These are phyloP conservation scores for Melanocharis versteri DNA, from an alignment of 2,113 vertebrate species.

Conservation along the genomic window DNA sequence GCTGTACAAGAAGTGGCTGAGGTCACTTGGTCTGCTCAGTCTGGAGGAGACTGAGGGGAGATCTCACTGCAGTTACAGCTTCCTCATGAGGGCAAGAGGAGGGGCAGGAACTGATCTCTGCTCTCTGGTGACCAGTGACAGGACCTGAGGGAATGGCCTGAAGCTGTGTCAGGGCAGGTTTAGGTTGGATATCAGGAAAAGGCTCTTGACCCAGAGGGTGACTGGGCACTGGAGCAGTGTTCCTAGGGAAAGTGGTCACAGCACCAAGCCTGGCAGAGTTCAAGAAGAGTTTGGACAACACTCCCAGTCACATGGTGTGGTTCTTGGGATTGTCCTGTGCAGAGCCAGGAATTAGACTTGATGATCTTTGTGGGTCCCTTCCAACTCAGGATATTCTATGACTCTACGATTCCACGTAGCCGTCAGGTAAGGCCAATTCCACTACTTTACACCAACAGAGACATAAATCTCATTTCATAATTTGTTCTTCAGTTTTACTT, in stretches of 20 bases:
- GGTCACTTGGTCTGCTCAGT: background rate
- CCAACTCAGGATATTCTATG: background rate
- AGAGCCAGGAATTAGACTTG: background rate
- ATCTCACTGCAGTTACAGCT: fast-evolving
- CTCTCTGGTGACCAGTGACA: background rate
- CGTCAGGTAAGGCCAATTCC: background rate
- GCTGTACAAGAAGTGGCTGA: fast-evolving
- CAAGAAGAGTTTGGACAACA: background rate
- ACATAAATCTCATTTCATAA: background rate
- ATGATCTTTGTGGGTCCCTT: background rate
- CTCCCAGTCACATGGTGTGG: background rate
- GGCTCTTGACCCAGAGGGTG: background rate
- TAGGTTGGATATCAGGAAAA: background rate
- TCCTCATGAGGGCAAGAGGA: fast-evolving
- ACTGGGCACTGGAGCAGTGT: background rate
- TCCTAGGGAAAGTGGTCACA: background rate
- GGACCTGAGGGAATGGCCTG: fast-evolving
- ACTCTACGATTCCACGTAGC: background rate
- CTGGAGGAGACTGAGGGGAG: background rate
- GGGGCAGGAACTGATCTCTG: background rate
- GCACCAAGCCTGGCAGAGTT: background rate
- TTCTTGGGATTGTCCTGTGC: background rate
- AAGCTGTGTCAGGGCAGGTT: background rate
- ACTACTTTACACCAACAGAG: background rate
- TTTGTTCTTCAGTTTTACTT: background rate